A percentile compares a stretch with the other conserved stretches of the same genome.
phyloP scores from a whole-genome alignment of 2,888 invertebrate species.

The Eupithecia vulgata region DNA sequence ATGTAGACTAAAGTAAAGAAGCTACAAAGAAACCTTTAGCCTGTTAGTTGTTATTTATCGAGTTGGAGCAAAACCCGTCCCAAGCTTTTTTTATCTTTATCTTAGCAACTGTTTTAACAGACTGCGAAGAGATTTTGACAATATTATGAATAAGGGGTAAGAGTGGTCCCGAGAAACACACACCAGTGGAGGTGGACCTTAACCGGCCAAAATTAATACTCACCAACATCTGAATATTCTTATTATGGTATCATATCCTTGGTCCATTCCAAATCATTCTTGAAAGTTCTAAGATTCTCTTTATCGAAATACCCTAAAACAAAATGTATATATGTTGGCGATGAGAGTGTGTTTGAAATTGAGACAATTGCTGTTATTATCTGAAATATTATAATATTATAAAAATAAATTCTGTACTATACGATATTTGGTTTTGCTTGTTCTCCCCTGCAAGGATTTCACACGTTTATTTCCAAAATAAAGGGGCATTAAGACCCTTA shows the following conservation, averaged over 20 bases:
- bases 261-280: neutral
- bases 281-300: neutral
- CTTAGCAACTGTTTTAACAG: neutral
- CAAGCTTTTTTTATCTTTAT: too few species aligned
- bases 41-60: too few species aligned
- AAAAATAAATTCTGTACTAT: constrained; percentile 81
- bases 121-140: neutral
- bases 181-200: neutral
- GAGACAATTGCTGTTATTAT: constrained; percentile 72
- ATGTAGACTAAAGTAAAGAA: too few species aligned
- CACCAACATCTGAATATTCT: neutral
- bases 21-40: too few species aligned
- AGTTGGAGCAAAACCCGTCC: too few species aligned
- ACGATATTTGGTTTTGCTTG: constrained; percentile 55
- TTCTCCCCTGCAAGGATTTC: neutral
- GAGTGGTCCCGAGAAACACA: neutral
- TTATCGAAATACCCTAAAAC: constrained; percentile 53
- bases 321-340: constrained; percentile 76
- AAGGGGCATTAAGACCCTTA: neutral
- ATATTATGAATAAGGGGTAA: neutral
- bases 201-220: neutral
- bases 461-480: neutral
- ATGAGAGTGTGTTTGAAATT: constrained; percentile 56
- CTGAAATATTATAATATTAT: constrained; percentile 68
- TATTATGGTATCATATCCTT: neutral